Conservation (phyloP, 1,140 invertebrate species). For the Lordiphosa clarofinis region DNA sequence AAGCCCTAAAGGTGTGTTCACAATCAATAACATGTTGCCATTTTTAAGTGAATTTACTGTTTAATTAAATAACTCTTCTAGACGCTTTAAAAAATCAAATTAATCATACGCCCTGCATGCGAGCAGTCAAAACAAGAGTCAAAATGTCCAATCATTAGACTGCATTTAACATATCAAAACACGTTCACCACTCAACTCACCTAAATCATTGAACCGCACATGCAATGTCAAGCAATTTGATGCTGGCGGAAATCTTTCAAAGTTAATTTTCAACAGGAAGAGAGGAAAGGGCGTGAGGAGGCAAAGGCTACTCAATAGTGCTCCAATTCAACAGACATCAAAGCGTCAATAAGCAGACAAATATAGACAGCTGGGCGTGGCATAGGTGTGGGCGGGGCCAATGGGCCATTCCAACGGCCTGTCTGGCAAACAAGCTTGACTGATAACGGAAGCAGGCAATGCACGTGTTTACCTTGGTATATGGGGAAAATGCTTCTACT, state of each 20-base stretch:
- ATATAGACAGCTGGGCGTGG: conserved; percentile 31
- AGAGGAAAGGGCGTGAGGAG: not conserved
- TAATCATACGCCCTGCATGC: conserved; percentile 57
- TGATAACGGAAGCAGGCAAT: conserved; percentile 75
- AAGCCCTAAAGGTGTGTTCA: too few relatives aligned
- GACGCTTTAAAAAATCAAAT: conserved; percentile 30
- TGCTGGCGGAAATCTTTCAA: conserved; percentile 66
- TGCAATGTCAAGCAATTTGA: conserved; percentile 67
- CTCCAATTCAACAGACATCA: conserved; percentile 69
- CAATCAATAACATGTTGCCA: too few relatives aligned
- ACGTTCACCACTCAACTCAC: conserved; percentile 2
- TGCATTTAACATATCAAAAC: conserved; percentile 36
- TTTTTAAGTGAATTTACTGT: too few relatives aligned
- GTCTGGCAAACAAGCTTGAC: conserved; percentile 69
- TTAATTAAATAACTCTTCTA: too few relatives aligned
- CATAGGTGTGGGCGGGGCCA: conserved; percentile 24
- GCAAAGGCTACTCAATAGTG: conserved; percentile 43
- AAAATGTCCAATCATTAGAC: conserved; percentile 5
- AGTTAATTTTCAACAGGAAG: conserved; percentile 67
- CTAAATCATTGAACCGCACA: conserved; percentile 60
- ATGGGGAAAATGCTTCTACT: conserved; percentile 24
- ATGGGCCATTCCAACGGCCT: conserved; percentile 28
- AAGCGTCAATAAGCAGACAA: conserved; percentile 73
- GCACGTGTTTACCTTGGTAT: conserved; percentile 74
- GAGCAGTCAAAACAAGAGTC: conserved; percentile 1